Percentiles rank a stretch among this genome's conserved stretches.
These are phyloP conservation scores for Odocoileus hemionus DNA, from an alignment of 2,113 vertebrate species.

Conservation along the genomic window DNA sequence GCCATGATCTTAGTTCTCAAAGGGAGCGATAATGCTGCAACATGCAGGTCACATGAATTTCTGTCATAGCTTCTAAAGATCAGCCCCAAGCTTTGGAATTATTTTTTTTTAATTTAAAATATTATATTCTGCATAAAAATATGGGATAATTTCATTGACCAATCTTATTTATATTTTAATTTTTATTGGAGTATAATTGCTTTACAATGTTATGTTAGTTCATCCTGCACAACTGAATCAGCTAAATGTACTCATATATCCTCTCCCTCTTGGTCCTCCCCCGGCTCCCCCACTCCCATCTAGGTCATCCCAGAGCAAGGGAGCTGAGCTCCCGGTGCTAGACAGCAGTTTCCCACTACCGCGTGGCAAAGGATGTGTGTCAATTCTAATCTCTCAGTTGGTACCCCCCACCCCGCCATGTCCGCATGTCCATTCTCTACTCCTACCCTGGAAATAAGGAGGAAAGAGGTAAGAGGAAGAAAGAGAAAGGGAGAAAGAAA, in stretches of 20 bases:
- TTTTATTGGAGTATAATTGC: not conserved
- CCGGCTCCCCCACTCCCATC: not conserved
- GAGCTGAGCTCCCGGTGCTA: not conserved
- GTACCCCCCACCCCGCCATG: fast-evolving
- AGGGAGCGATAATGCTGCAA: not conserved
- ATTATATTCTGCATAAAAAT: not conserved
- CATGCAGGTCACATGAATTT: not conserved
- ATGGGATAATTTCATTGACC: not conserved
- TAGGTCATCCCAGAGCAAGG: not conserved
- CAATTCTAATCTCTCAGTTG: not conserved
- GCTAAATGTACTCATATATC: not conserved
- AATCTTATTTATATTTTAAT: not conserved
- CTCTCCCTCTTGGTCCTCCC: not conserved
- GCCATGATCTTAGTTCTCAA: too few relatives aligned
- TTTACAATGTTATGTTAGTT: not conserved
- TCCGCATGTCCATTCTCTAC: not conserved
- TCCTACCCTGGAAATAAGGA: not conserved
- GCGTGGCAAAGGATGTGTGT: not conserved
- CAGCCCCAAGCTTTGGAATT: not conserved
- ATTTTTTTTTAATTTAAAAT: not conserved
- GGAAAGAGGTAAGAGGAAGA: not conserved
- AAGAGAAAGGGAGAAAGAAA: not conserved
- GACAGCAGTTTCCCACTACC: not conserved
- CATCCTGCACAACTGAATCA: not conserved
- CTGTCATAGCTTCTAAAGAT: not conserved